Conservation (phyloP, 1,140 invertebrate species). For the Drosophila tani region DNA sequence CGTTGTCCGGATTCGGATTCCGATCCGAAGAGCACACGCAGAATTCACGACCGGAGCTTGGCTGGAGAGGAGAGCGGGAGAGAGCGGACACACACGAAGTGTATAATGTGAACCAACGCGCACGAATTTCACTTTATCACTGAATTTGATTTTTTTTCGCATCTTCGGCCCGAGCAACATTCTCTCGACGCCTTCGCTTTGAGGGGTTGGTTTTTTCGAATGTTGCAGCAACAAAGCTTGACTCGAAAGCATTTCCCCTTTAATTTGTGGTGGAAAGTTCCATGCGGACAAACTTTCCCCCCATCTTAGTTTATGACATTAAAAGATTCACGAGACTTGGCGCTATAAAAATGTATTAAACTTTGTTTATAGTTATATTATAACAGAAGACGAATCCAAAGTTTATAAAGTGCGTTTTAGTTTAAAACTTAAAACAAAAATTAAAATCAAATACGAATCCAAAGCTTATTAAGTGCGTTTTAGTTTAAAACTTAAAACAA, state of each 20-base stretch:
- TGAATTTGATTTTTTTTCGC: conserved; percentile 74
- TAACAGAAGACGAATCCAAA: no score
- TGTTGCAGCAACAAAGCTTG: conserved; percentile 29
- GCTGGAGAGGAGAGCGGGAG: conserved; percentile 21
- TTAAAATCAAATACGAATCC: no score
- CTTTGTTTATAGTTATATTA: no score
- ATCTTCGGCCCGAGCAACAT: conserved; percentile 33
- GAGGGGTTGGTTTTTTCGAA: not conserved
- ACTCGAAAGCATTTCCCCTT: not conserved
- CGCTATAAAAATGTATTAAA: no score
- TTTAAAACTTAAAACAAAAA: no score
- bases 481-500: no score
- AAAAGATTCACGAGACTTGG: not conserved
- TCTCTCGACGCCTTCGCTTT: not conserved
- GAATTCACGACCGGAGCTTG: conserved; percentile 38
- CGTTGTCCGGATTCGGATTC: conserved; percentile 49
- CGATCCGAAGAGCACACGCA: conserved; percentile 48
- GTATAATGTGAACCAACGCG: conserved; percentile 56
- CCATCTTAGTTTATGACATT: not conserved
- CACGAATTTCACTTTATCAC: conserved; percentile 72
- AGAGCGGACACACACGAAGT: conserved; percentile 63
- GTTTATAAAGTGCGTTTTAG: no score
- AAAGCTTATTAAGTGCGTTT: no score
- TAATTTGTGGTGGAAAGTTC: not conserved
- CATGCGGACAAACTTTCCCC: not conserved